Percentiles rank a stretch among this genome's conserved stretches.
Evolutionary conservation across 37 sponge, comb jelly and placozoan species (phyloP).

Genomic region (Halisarca cf. caerulea): DNA sequence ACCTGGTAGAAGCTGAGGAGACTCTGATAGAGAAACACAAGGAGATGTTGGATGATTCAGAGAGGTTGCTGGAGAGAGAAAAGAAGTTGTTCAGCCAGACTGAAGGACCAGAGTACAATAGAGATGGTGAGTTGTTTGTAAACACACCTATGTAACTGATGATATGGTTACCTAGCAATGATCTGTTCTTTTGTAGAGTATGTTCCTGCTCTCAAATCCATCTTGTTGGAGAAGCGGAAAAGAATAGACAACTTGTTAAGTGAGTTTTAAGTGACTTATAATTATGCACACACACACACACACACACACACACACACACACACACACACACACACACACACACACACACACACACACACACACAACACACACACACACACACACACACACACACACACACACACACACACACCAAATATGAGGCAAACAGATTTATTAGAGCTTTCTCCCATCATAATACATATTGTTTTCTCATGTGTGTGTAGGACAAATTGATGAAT

Average conservation of each 20-base stretch:
- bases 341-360: neutral
- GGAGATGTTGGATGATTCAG: slow-evolving; percentile 63
- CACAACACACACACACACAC: too few relatives aligned
- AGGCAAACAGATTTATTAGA: too few relatives aligned
- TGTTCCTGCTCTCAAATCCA: slow-evolving; percentile 34
- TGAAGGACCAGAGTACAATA: slow-evolving; percentile 15
- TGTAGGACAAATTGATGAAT: slow-evolving; percentile 61
- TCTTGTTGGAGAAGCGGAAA: slow-evolving; percentile 39
- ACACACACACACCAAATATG: too few relatives aligned
- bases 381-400: too few relatives aligned
- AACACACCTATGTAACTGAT: too few relatives aligned
- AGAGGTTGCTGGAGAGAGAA: slow-evolving; percentile 35
- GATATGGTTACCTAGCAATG: too few relatives aligned
- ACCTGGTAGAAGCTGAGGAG: slow-evolving; percentile 88
- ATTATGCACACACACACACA: too few relatives aligned
- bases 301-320: too few relatives aligned
- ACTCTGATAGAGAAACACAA: slow-evolving; percentile 84
- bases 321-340: too few relatives aligned
- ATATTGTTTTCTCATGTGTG: neutral
- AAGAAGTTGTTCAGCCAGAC: neutral
- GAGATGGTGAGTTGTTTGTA: neutral
- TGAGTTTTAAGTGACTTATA: neutral
- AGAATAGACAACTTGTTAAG: neutral
- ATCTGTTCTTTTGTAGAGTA: slow-evolving; percentile 35
- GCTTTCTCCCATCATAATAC: too few relatives aligned